These are phyloP conservation scores for Menura novaehollandiae DNA, from an alignment of 2,113 vertebrate genomes.

Conservation along the genomic window DNA sequence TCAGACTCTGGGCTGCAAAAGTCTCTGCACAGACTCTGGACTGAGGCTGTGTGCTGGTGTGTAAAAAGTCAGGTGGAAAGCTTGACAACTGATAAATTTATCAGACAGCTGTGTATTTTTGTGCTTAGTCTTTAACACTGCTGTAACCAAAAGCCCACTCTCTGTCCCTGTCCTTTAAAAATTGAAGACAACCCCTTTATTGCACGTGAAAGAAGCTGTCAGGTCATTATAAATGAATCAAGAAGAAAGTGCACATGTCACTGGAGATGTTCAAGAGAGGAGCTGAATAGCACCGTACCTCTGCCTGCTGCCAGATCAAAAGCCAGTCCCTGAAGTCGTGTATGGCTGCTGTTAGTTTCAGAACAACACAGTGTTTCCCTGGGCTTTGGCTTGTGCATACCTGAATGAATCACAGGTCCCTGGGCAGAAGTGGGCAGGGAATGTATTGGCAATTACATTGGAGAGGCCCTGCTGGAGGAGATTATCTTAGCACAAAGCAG, in stretches of 20 bases:
- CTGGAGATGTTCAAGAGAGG: background rate
- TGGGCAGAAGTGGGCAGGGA: background rate
- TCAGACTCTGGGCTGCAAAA: background rate
- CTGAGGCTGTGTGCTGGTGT: background rate
- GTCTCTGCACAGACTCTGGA: background rate
- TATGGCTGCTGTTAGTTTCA: background rate
- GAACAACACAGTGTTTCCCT: background rate
- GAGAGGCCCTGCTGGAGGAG: background rate
- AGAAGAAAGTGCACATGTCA: background rate
- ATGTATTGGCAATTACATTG: background rate
- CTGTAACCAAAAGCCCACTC: background rate
- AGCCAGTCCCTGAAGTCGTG: background rate
- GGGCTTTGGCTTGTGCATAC: background rate
- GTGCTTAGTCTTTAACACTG: background rate
- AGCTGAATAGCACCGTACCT: background rate
- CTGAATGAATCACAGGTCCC: background rate
- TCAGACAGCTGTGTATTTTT: background rate
- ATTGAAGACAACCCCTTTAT: background rate
- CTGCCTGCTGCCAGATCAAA: background rate
- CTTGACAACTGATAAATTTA: background rate
- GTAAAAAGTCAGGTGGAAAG: conserved; percentile 17
- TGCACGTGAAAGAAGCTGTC: background rate
- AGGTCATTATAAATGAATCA: background rate
- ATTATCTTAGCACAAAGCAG: background rate
- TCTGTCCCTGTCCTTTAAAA: background rate